Conservation (phyloP, 2,888 invertebrate genomes). For the Cheilosia impressa region DNA sequence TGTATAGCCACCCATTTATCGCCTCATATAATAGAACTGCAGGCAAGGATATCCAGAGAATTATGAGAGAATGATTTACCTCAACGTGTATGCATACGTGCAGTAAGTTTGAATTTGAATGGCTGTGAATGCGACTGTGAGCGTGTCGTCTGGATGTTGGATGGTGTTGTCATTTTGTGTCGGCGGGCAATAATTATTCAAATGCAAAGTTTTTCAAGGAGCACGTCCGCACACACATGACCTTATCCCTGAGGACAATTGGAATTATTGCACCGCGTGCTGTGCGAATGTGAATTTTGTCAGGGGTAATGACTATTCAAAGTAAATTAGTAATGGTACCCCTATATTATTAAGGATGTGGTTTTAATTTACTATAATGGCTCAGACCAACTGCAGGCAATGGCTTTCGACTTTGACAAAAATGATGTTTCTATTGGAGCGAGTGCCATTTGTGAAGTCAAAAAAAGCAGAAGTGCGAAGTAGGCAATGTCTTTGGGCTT, state of each 20-base stretch:
- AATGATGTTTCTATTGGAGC: no score
- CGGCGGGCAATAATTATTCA: conserved; percentile 71
- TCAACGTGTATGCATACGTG: conserved; percentile 47
- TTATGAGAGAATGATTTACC: conserved; percentile 73
- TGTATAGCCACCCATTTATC: conserved; percentile 8
- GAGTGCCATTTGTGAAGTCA: no score
- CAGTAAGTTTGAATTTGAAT: conserved; percentile 30
- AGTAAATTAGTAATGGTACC: no score
- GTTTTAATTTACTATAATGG: no score
- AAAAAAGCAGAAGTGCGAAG: no score
- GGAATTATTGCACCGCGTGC: conserved; percentile 37
- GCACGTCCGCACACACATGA: conserved; percentile 70
- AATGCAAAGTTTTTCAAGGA: conserved; percentile 66
- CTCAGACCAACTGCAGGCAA: no score
- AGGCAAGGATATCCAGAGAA: conserved; percentile 57
- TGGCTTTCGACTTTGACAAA: no score
- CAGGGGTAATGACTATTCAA: neutral
- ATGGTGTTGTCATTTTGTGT: conserved; percentile 71
- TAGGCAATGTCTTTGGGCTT: no score
- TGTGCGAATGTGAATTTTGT: neutral
- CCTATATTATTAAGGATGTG: no score
- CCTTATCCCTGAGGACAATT: conserved; percentile 65
- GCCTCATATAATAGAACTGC: conserved; percentile 19
- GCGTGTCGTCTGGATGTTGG: conserved; percentile 8
- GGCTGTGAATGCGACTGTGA: neutral